Evolutionary conservation across 92 coral and sea anemone genomes (phyloP), one percentile per base, ranked within the genome.

Genomic region (Palythoa caribaeorum): DNA sequence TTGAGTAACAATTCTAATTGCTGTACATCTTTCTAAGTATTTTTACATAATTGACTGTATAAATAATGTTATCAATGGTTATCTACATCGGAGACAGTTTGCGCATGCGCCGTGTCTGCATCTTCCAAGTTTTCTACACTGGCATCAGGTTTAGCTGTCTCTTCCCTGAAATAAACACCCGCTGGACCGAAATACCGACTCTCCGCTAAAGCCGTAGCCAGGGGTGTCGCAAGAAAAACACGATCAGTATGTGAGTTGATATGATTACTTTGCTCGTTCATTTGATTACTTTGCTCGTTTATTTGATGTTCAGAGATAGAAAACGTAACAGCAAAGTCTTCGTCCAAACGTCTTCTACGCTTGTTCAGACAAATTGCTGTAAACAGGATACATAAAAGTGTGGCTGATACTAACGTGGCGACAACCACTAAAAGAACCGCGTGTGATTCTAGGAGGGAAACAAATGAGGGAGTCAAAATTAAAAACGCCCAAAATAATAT

Each of bases 121-220:
- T 47, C 86, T 17, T 81, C 40, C 13, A 52, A 66, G 21, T 47
- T 14, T 6, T 81, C 47, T 40, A 81, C 39, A 81, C 40, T 81
- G 14, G 14, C 20, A 38, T 60, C 72, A 35, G 38, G 59, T n/a
- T 59, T 62, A 1, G 35, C 74, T 15, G 76, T 19, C 75, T 81
- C 47, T 44, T 81, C 76, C 35, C 38, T 81, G 38, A 81, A 63
- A 14, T 50, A 66, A 74, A 66, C 76, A 8, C 38, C 86, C 76
- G 76, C 86, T 66, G 86, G 86, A 1, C 76, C 76, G 65, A 81
- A 81, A 66, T 71, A 81, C 72, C 72, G 70, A 65, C 73, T 59
- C 9, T 39, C 38, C 17, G 72, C 84, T 36, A 81, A 52, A 0
- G 76, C 86, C 20, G 86, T 81, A 50, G 60, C 76, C 52, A 81